phyloP scores from a whole-genome alignment of 2,113 vertebrate genomes.

The Myiozetetes cayanensis region DNA sequence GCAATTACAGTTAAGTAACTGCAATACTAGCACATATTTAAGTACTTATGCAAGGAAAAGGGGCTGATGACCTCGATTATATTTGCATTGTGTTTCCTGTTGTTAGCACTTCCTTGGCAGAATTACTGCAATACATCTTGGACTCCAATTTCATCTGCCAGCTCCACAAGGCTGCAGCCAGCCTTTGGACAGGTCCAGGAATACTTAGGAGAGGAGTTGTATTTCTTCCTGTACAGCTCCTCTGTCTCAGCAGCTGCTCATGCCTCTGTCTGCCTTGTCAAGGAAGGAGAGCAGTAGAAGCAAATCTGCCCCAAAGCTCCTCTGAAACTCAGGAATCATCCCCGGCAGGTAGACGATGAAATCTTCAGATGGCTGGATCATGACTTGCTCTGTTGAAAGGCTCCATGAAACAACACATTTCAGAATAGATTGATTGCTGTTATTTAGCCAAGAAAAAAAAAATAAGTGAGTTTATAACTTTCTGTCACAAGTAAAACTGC shows the following conservation, averaged over 20 bases:
- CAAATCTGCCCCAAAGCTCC: background rate
- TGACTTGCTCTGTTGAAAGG: background rate
- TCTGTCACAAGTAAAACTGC: background rate
- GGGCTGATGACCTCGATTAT: slow-evolving; percentile 47
- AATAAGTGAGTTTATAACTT: background rate
- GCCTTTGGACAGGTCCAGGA: background rate
- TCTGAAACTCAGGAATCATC: background rate
- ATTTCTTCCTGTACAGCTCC: background rate
- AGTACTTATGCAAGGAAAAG: slow-evolving; percentile 39
- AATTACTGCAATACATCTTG: slow-evolving; percentile 50
- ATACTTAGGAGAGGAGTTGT: background rate
- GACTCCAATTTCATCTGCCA: slow-evolving; percentile 30
- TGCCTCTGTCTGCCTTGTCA: background rate
- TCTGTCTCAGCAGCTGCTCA: background rate
- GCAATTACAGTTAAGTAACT: slow-evolving; percentile 58
- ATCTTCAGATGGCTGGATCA: background rate
- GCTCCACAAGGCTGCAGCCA: background rate
- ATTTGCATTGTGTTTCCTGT: slow-evolving; percentile 63
- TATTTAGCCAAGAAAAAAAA: background rate
- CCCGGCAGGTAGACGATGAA: background rate
- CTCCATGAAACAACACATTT: background rate
- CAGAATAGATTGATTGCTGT: background rate
- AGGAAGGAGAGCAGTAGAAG: background rate
- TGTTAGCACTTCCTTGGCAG: slow-evolving; percentile 39
- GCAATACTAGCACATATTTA: slow-evolving; percentile 38